phyloP scores from a whole-genome alignment of 2,888 invertebrate species.

The Drosophila melanosoma region DNA sequence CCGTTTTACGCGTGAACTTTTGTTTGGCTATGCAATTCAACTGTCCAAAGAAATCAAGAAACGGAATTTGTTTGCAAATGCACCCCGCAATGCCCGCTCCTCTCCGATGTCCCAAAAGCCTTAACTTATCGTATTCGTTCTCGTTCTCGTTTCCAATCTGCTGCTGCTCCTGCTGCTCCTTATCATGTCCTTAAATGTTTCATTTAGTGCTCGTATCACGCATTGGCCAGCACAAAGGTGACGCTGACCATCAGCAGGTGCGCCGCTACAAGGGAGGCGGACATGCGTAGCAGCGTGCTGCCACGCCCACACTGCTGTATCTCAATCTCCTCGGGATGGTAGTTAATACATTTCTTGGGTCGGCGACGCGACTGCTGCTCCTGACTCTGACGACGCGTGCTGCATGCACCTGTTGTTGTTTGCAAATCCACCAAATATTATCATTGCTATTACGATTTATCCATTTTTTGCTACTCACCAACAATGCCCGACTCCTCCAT shows the following conservation, averaged over 20 bases:
- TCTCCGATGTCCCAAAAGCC: not conserved
- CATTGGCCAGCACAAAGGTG: constrained; percentile 81
- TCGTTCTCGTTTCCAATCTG: not conserved
- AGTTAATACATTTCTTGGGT: constrained; percentile 93
- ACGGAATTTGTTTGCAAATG: constrained; percentile 16
- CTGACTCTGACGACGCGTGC: constrained; percentile 87
- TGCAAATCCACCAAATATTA: constrained; percentile 1
- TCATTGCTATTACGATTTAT: not conserved
- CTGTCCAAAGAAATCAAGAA: constrained; percentile 18
- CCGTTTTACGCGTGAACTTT: constrained; percentile 24
- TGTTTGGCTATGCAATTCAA: constrained; percentile 35
- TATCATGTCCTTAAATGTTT: constrained; percentile 1
- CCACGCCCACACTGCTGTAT: constrained; percentile 85
- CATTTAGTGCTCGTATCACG: constrained; percentile 83
- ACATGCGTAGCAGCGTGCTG: constrained; percentile 74
- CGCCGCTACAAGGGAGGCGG: constrained; percentile 77
- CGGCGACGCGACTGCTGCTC: constrained; percentile 90
- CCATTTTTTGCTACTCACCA: constrained; percentile 67
- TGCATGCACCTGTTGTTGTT: constrained; percentile 85
- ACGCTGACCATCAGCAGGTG: constrained; percentile 82
- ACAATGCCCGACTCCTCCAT: constrained; percentile 88
- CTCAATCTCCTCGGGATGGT: constrained; percentile 92
- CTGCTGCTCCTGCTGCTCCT: constrained; percentile 1
- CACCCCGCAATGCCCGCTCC: not conserved
- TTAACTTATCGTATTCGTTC: constrained; percentile 19